Conservation (phyloP, 2,888 invertebrate species). For the Pseudococcus jackbeardsleyi region DNA sequence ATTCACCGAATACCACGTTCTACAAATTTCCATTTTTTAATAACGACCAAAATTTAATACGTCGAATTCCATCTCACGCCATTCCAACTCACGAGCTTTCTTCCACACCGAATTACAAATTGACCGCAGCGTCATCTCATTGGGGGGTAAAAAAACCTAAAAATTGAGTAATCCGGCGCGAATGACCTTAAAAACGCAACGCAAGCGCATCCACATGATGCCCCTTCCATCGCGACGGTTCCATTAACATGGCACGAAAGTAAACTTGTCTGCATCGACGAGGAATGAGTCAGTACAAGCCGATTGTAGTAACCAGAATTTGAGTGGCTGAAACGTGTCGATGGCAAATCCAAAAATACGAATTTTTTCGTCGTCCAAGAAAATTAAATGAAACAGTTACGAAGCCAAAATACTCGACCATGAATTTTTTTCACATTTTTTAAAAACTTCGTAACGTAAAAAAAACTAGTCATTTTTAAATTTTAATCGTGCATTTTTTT, state of each 20-base stretch:
- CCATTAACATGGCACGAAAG: conserved; percentile 15
- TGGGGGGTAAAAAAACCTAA: conserved; percentile 11
- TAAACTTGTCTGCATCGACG: conserved; percentile 42
- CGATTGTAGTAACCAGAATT: background rate
- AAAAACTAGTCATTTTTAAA: conserved; percentile 27
- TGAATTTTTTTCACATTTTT: background rate
- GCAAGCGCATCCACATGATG: conserved; percentile 24
- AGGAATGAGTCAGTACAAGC: conserved; percentile 14
- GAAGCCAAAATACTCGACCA: background rate
- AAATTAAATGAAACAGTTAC: background rate
- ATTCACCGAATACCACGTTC: no score
- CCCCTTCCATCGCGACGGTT: background rate
- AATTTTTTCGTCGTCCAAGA: background rate
- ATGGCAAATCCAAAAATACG: conserved; percentile 27
- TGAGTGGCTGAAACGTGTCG: background rate
- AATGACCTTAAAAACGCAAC: conserved; percentile 51
- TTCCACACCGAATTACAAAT: background rate
- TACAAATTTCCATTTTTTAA: no score
- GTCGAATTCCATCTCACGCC: no score
- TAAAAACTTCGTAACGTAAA: background rate
- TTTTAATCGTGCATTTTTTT: background rate
- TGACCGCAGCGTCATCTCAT: conserved; percentile 16
- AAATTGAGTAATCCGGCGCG: conserved; percentile 1
- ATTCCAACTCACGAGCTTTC: background rate
- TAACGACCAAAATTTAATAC: no score